Evolutionary conservation across 2,888 invertebrate species (phyloP).

Genomic region (Autographa pulchrina): DNA sequence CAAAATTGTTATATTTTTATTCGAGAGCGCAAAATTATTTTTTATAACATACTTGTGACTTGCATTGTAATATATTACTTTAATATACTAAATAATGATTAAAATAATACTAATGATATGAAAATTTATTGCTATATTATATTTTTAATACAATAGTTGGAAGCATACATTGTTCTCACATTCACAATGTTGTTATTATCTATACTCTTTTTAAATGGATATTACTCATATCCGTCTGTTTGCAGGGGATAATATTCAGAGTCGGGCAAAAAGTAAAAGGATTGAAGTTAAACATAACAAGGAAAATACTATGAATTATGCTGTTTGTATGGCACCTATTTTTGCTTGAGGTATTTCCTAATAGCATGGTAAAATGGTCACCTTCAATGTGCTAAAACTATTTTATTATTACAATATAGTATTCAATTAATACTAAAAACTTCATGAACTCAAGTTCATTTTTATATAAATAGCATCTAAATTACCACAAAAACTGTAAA

Average conservation of each 20-base stretch:
- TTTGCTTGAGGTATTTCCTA: constrained; percentile 45
- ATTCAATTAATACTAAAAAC: constrained; percentile 23
- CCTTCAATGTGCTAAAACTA: constrained; percentile 9
- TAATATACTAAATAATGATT: constrained; percentile 2
- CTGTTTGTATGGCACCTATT: constrained; percentile 56
- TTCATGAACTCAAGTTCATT: constrained; percentile 44
- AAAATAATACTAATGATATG: constrained; percentile 3
- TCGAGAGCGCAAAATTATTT: background rate
- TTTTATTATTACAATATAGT: constrained; percentile 13
- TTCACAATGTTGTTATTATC: background rate
- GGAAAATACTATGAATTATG: constrained; percentile 34
- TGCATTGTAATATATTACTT: background rate
- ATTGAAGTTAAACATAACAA: constrained; percentile 10
- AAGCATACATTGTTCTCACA: background rate
- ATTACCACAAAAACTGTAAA: constrained; percentile 37
- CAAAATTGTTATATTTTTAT: background rate
- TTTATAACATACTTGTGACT: no score
- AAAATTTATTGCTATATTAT: background rate
- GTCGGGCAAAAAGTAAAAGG: constrained; percentile 5
- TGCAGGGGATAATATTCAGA: constrained; percentile 11
- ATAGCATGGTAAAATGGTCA: constrained; percentile 21
- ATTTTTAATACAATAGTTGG: background rate
- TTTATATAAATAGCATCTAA: constrained; percentile 45
- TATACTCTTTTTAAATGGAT: constrained; percentile 2
- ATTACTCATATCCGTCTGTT: constrained; percentile 12